Base-by-base conservation (phyloP, 1,140 invertebrate genomes). In the Ectropis grisescens region DNA sequence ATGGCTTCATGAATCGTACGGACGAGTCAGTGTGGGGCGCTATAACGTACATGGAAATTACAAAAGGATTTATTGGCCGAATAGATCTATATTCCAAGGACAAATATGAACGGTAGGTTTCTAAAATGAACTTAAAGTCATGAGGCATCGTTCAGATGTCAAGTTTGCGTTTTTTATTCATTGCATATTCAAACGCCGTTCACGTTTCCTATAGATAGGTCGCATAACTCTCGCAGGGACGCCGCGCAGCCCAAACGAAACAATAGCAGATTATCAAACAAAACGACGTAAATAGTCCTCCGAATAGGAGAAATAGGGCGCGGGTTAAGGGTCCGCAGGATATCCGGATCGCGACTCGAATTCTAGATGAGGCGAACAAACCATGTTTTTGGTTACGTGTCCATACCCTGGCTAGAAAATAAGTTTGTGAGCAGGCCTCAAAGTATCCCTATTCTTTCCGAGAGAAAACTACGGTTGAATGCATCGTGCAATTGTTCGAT, bases 251-350 rank as follows among this genome's bases (percentile, higher is more conserved):
- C 57, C 58, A 33, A n/a, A 49, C 68, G 50, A 74, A 78, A 81
- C 72, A 75, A 81, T 74, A 66, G 64, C 64, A 71, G 71, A 78
- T 78, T 81, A 81, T 81, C 61, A 74, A 74, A 69, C 59, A 59
- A 71, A 81, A 78, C 60, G 70, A 74, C 71, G 69, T 74, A 74
- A 78, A 78, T 75, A 76, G 70, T 70, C 56, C 47, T 62, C 47
- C 44, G 39, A 69, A 65, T 65, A 64, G 56, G 44, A 65, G 67
- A 70, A 78, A 75, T 61, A 61, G 52, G 64, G 55, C 65, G 61
- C 64, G 70, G 72, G 68, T 67, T 72, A 74, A 72, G 62, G 67
- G 72, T 43, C 55, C 72, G 46, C 56, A 55, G 62, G 58, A 69
- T 67, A 60, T 53, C 56, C 61, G 53, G 35, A 41, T 46, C 69